Base-by-base conservation (phyloP, 35 echinoderm and acorn worm genomes). In the Stichopus chloronotus region DNA sequence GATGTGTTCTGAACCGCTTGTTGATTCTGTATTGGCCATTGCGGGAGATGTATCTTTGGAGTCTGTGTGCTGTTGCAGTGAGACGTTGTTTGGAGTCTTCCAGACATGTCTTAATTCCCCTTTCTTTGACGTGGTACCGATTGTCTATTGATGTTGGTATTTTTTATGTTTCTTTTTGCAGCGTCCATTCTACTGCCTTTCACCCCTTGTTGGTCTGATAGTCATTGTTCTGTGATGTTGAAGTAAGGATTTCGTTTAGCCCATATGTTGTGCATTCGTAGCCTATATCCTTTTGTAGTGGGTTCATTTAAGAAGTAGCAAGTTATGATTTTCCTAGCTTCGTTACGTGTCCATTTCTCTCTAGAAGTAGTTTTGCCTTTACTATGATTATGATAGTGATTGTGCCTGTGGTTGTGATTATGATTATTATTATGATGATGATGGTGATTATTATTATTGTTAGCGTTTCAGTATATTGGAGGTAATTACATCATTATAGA, bases 71-170 rank as follows among this genome's bases (percentile, higher is more conserved):
- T 83, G 43, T 56, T 6, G 80, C 80, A 53, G 80, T 83, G 25
- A 83, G 54, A 5, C 8, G 25, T 56, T 83, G 80, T 83, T 83
- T 83, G 54, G 80, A 1, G 5, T 43, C 24, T 83, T 83, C 78
- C 19, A 81, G 11, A 3, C 2, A 11, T 52, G 78, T 52, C 43
- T 81, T 81, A 25, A 81, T 0, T 81, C 78, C 78, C 78, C 78
- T 81, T 81, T 81, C 78, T n/a, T 81, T 81, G 78, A 81, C 23
- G n/a, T 52, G 43, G 78, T 81, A 81, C 9, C 43, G 78, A 23
- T 81, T n/a, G 78, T 43, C 30, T 43, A 43, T 43, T 43, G 30
- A 43, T 43, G 30, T 43, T 43, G 30, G 3, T 43, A 81, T n/a
- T 81, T n/a, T n/a, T 52, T 81, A 17, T 81, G n/a, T 81, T n/a